These are phyloP conservation scores for Chloromyia formosa DNA, from an alignment of 2,888 invertebrate genomes.

Conservation along the genomic window DNA sequence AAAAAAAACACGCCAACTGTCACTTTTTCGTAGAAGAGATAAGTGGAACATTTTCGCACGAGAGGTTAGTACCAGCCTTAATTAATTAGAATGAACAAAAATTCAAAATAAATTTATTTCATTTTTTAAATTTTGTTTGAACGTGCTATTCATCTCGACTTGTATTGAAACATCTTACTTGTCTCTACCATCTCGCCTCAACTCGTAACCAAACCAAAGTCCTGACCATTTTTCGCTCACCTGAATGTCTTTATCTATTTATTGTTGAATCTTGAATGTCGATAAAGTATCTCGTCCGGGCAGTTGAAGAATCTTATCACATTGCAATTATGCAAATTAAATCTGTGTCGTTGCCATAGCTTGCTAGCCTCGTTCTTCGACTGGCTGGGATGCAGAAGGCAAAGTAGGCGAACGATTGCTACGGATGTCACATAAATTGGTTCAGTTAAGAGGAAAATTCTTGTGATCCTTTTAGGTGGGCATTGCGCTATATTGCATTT, in stretches of 20 bases:
- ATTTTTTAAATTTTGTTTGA: no score
- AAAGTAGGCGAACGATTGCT: not conserved
- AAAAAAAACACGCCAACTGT: no score
- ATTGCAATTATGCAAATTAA: constrained; percentile 26
- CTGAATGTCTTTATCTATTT: constrained; percentile 17
- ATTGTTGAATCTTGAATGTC: constrained; percentile 1
- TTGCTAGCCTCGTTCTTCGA: not conserved
- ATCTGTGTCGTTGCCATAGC: constrained; percentile 6
- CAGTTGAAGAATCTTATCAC: constrained; percentile 21
- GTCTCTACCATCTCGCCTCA: no score
- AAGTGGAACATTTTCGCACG: no score
- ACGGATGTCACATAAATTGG: constrained; percentile 21
- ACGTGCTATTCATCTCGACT: no score
- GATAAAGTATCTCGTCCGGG: constrained; percentile 10
- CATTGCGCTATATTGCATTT: not conserved
- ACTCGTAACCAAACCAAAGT: no score
- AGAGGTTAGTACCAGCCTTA: no score
- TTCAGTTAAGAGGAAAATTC: constrained; percentile 24
- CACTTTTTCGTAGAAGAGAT: no score
- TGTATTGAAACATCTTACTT: no score
- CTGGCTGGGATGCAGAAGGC: not conserved
- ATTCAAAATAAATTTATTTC: no score
- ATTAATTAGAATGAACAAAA: no score
- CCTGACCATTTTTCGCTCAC: not conserved
- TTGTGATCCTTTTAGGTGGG: constrained; percentile 15